Evolutionary conservation across 2,888 invertebrate species (phyloP), one percentile per base, ranked within the genome.

Genomic region (Copidosoma aretas): DNA sequence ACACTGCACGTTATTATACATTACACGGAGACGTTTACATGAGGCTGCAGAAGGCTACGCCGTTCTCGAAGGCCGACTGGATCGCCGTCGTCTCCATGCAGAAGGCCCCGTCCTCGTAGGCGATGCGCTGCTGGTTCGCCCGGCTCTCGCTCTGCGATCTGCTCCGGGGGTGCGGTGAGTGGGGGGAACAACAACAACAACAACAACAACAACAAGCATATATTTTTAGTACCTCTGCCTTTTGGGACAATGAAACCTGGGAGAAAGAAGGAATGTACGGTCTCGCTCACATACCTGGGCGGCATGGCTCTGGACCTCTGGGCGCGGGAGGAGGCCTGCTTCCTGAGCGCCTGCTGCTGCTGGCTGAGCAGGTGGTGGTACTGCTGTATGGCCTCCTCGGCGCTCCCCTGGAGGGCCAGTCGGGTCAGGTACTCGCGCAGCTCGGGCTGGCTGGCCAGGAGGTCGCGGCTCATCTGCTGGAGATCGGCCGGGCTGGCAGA

Each of bases 51-150:
- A 82, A 77, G 25, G 80, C 78, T 19, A 81, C 79, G 1, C 81
- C 82, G 65, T 81, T 76, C 67, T 83, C 83, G 70, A 83, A 78
- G 32, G 81, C 82, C 19, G 81, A 80, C 65, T 81, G 80, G 46
- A 83, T 76, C 17, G 78, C 82, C 41, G 83, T 81, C 57, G 83
- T 82, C 71, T 83, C 83, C 83, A 83, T 83, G 73, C 83, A 83
- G 71, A 82, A 83, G 21, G 80, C 82, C 2, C 78, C 82, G 63
- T 83, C 83, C 66, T 80, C 81, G 76, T 81, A 82, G 80, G 80
- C 76, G 53, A 82, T 77, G 69, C 83, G 77, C 61, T 82, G 82
- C 73, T 82, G 82, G 59, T 79, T 78, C 53, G 80, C 83, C 10
- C 83, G 80, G 62, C 80, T 83, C 73, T 82, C 83, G 70, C 83